Evolutionary conservation across 1,140 invertebrate genomes (phyloP).

Genomic region (Penaeus vannamei): DNA sequence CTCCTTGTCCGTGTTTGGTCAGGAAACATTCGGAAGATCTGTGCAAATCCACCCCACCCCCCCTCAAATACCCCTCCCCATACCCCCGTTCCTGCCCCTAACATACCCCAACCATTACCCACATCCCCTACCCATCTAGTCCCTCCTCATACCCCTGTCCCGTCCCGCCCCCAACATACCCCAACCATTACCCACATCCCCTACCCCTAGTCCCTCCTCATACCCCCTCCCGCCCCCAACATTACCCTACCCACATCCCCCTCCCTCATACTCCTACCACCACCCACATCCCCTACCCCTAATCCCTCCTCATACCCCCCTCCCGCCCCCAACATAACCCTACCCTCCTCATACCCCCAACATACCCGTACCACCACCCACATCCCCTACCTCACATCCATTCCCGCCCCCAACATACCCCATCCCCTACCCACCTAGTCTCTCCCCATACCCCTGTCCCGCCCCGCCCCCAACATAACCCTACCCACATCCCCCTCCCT

Average conservation of each 20-base stretch:
- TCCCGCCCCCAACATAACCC: background rate
- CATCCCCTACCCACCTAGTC: background rate
- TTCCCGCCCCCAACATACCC: background rate
- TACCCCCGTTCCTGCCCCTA: background rate
- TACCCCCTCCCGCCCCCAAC: too few species aligned
- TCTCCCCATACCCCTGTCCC: background rate
- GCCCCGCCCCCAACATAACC: background rate
- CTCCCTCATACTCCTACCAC: background rate
- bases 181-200: too few species aligned
- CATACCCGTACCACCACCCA: background rate
- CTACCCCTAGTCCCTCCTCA: background rate
- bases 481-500: background rate
- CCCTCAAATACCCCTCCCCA: background rate
- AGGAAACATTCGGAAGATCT: background rate
- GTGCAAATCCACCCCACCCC: background rate
- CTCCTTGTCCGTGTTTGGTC: background rate
- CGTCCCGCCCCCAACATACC: background rate
- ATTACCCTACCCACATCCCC: background rate
- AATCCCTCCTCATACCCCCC: background rate
- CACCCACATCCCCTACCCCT: background rate
- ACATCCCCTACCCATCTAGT: background rate
- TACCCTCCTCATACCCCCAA: background rate
- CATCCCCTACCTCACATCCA: background rate
- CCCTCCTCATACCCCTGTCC: background rate
- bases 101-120: background rate